Conservation (phyloP, 2,888 invertebrate species). For the Oxytorus armatus region DNA sequence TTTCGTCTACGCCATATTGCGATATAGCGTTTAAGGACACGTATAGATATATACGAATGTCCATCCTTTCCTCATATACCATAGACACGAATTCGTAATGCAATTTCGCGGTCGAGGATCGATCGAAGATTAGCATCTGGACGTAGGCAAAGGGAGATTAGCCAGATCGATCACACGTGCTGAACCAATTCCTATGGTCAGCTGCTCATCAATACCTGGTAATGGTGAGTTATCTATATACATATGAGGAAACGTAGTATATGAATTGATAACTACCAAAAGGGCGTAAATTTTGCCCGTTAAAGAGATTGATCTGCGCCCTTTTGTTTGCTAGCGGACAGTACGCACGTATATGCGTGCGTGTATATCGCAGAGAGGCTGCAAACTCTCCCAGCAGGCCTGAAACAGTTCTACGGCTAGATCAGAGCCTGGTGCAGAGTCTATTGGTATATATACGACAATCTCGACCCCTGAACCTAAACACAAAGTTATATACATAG, state of each 20-base stretch:
- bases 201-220: slow-evolving; percentile 82
- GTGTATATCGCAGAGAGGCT: background rate
- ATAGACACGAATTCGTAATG: slow-evolving; percentile 51
- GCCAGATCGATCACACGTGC: slow-evolving; percentile 81
- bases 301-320: background rate
- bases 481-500: slow-evolving; percentile 40
- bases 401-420: slow-evolving; percentile 20
- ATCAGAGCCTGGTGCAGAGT: slow-evolving; percentile 6
- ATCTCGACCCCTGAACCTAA: slow-evolving; percentile 57
- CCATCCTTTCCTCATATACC: slow-evolving; percentile 14
- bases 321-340: background rate
- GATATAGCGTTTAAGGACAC: background rate
- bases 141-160: slow-evolving; percentile 80
- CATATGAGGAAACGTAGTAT: background rate
- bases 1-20: background rate
- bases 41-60: background rate
- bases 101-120: slow-evolving; percentile 72
- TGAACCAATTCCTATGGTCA: slow-evolving; percentile 82
- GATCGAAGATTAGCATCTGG: slow-evolving; percentile 81
- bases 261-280: background rate
- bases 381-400: slow-evolving; percentile 32
- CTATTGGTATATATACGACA: slow-evolving; percentile 65
- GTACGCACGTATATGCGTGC: background rate
- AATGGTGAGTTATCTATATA: slow-evolving; percentile 70
- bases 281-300: slow-evolving; percentile 13